Conservation (phyloP, 1,140 invertebrate genomes). For the Eueides isabella region DNA sequence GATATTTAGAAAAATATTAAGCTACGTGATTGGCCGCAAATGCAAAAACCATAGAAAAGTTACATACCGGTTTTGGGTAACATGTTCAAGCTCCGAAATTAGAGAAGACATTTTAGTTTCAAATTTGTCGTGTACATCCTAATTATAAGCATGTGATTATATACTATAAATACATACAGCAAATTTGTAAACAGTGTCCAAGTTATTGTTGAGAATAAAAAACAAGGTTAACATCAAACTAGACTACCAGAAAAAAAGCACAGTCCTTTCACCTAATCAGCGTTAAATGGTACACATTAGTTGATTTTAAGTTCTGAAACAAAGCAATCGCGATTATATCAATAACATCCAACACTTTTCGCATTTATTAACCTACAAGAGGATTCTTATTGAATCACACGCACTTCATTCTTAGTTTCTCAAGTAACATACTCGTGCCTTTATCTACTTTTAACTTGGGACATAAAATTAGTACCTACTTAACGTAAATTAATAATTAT, state of each 20-base stretch:
- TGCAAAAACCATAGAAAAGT: too few relatives aligned
- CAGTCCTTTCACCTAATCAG: conserved; percentile 64
- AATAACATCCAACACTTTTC: conserved; percentile 54
- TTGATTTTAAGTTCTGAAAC: conserved; percentile 45
- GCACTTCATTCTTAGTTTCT: conserved; percentile 55
- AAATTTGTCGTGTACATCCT: neutral
- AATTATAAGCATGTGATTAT: neutral
- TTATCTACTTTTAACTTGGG: neutral
- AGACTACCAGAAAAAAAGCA: conserved; percentile 21
- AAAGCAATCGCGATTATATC: conserved; percentile 55
- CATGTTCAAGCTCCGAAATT: neutral
- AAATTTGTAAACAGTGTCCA: neutral
- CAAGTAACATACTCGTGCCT: conserved; percentile 6
- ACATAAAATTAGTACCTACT: neutral
- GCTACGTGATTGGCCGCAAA: neutral
- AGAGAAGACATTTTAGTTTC: neutral
- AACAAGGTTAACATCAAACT: conserved; percentile 31
- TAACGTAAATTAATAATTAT: conserved; percentile 4
- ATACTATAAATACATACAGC: conserved; percentile 11
- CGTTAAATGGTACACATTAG: conserved; percentile 29
- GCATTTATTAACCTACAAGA: conserved; percentile 56
- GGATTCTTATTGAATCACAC: conserved; percentile 51
- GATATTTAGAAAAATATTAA: neutral
- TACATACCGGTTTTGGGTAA: neutral
- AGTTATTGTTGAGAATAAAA: conserved; percentile 21